Percentiles rank a stretch among this genome's conserved stretches.
These are phyloP conservation scores for Geotrupes spiniger DNA, from an alignment of 2,888 invertebrate genomes.

Conservation along the genomic window DNA sequence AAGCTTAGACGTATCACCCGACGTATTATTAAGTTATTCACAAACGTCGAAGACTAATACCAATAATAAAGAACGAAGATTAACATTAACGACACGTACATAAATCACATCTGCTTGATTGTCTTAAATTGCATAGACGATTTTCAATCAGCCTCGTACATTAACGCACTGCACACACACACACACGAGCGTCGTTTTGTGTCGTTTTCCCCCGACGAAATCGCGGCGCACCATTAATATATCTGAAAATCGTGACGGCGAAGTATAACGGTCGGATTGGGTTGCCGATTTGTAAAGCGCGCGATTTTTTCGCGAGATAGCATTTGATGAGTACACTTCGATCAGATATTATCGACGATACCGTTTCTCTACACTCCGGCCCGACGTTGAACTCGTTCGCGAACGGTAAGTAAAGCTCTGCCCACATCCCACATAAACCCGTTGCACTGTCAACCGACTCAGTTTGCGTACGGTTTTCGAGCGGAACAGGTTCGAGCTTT, in stretches of 20 bases:
- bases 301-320: constrained; percentile 14
- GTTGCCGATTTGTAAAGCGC: constrained; percentile 19
- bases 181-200: too few species aligned
- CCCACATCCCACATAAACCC: constrained; percentile 32
- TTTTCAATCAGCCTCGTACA: too few species aligned
- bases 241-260: constrained; percentile 17
- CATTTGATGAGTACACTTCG: constrained; percentile 39
- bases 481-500: constrained; percentile 23
- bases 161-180: too few species aligned
- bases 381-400: constrained; percentile 24
- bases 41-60: too few species aligned
- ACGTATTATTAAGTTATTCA: too few species aligned
- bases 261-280: constrained; percentile 19
- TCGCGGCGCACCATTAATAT: too few species aligned
- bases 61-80: too few species aligned
- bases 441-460: constrained; percentile 26
- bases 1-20: too few species aligned
- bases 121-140: too few species aligned
- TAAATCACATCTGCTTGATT: too few species aligned
- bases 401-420: constrained; percentile 26
- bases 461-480: constrained; percentile 24
- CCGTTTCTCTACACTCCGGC: constrained; percentile 20
- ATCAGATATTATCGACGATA: constrained; percentile 25
- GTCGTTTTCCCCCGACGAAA: too few species aligned
- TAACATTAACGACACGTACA: too few species aligned